These are phyloP conservation scores for Euspilapteryx auroguttella DNA, from an alignment of 2,888 invertebrate species.

Conservation along the genomic window DNA sequence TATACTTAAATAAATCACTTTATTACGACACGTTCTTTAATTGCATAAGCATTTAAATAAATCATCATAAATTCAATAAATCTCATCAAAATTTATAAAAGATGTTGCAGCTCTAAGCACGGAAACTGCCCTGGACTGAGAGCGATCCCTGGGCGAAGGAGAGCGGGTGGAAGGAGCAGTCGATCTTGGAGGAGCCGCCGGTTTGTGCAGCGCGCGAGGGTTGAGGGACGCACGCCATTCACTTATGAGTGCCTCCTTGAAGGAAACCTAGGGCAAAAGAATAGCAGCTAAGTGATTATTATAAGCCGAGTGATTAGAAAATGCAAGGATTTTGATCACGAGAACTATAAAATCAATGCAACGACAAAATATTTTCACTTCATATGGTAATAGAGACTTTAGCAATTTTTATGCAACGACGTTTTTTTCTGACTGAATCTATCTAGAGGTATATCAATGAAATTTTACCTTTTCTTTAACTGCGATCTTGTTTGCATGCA, in stretches of 20 bases:
- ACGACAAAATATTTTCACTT: no score
- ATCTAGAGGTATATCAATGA: neutral
- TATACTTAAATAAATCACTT: no score
- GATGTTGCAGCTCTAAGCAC: slow-evolving; percentile 40
- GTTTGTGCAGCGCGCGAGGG: slow-evolving; percentile 30
- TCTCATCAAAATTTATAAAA: slow-evolving; percentile 48
- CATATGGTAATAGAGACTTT: no score
- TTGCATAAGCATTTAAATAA: no score
- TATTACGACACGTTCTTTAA: no score
- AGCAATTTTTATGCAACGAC: no score
- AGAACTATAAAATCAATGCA: no score
- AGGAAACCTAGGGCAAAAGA: slow-evolving; percentile 26
- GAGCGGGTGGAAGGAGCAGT: slow-evolving; percentile 28
- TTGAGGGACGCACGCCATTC: slow-evolving; percentile 44
- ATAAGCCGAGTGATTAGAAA: no score
- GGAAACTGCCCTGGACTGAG: slow-evolving; percentile 39
- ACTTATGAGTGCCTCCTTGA: slow-evolving; percentile 31
- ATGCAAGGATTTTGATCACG: no score
- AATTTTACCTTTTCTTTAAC: slow-evolving; percentile 71
- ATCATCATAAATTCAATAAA: no score
- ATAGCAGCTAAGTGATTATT: no score
- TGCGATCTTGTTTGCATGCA: slow-evolving; percentile 79
- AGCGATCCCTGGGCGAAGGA: slow-evolving; percentile 26
- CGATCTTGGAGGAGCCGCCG: slow-evolving; percentile 36
- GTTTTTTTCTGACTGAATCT: neutral